A percentile compares a stretch with the other conserved stretches of the same genome.
Evolutionary conservation across 1,140 invertebrate genomes (phyloP).

Genomic region (Orius insidiosus): DNA sequence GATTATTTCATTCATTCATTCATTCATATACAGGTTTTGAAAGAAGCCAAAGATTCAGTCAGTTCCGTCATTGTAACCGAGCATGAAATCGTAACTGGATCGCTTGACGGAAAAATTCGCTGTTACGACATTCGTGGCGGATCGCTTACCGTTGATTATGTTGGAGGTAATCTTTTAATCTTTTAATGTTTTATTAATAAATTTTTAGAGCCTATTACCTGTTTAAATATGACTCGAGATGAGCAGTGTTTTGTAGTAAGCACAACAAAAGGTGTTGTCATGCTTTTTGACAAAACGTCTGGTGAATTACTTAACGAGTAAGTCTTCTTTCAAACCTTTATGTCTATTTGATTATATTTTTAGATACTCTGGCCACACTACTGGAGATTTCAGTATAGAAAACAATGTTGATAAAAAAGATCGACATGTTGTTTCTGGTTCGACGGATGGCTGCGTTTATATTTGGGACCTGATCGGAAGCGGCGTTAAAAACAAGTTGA

Average conservation of each 20-base stretch:
- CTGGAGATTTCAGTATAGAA: conserved; percentile 67
- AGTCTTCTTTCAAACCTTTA: conserved; percentile 19
- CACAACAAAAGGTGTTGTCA: conserved; percentile 61
- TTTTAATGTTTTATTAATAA: too few species aligned
- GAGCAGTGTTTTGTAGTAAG: conserved; percentile 72
- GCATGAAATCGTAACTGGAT: conserved; percentile 79
- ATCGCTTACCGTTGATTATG: conserved; percentile 61
- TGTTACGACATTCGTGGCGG: conserved; percentile 83
- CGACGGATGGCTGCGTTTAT: conserved; percentile 67
- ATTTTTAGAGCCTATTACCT: conserved; percentile 53
- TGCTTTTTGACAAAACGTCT: conserved; percentile 75
- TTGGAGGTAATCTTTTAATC: conserved; percentile 64
- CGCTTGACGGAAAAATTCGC: conserved; percentile 73
- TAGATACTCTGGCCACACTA: conserved; percentile 61
- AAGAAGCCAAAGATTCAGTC: conserved; percentile 86
- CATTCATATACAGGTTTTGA: too few species aligned
- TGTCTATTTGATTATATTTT: conserved; percentile 15
- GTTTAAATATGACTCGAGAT: conserved; percentile 58
- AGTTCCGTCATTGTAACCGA: conserved; percentile 54
- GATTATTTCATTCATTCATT: too few species aligned
- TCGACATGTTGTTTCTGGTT: conserved; percentile 70
- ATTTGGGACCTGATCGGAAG: conserved; percentile 77
- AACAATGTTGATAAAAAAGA: conserved; percentile 67
- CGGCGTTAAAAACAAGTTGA: conserved; percentile 34
- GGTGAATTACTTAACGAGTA: conserved; percentile 62